Percentiles rank a stretch among this genome's conserved stretches.
phyloP scores from a whole-genome alignment of 2,113 vertebrate species.

The Periophthalmus modestus region DNA sequence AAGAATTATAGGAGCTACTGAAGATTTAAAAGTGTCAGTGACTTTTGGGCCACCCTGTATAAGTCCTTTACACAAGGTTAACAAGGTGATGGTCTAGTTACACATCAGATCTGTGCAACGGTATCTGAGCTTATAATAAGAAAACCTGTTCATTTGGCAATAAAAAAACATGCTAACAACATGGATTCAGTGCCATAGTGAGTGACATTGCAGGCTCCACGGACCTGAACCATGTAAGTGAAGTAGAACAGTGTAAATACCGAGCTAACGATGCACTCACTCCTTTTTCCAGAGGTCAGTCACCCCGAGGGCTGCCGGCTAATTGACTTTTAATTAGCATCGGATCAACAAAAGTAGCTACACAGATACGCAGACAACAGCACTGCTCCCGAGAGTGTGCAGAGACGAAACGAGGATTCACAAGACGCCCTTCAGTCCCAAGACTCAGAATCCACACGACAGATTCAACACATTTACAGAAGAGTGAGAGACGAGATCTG shows the following conservation, averaged over 20 bases:
- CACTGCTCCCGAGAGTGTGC: background rate
- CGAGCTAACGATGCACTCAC: conserved; percentile 49
- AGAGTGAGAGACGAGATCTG: background rate
- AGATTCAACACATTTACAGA: background rate
- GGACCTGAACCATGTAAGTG: conserved; percentile 33
- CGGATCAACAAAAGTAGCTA: conserved; percentile 51
- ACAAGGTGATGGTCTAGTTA: too few relatives aligned
- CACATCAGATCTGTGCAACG: too few relatives aligned
- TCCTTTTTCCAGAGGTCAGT: conserved; percentile 62
- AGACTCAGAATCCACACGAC: background rate
- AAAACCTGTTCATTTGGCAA: too few relatives aligned
- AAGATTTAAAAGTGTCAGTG: too few relatives aligned
- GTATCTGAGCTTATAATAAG: too few relatives aligned
- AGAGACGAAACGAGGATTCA: conserved; percentile 6
- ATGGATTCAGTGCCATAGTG: too few relatives aligned
- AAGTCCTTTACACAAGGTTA: too few relatives aligned
- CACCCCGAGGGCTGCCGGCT: conserved; percentile 53
- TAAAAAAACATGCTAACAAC: too few relatives aligned
- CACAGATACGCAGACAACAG: conserved; percentile 28
- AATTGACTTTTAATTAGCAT: conserved; percentile 77
- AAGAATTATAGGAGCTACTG: too few relatives aligned
- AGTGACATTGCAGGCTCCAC: background rate
- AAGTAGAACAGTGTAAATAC: conserved; percentile 58
- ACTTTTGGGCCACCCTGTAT: too few relatives aligned
- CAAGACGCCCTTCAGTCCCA: conserved; percentile 41